Percentiles rank a stretch among this genome's conserved stretches.
phyloP scores from a whole-genome alignment of 1,140 invertebrate genomes.

The Diorhabda elongata region DNA sequence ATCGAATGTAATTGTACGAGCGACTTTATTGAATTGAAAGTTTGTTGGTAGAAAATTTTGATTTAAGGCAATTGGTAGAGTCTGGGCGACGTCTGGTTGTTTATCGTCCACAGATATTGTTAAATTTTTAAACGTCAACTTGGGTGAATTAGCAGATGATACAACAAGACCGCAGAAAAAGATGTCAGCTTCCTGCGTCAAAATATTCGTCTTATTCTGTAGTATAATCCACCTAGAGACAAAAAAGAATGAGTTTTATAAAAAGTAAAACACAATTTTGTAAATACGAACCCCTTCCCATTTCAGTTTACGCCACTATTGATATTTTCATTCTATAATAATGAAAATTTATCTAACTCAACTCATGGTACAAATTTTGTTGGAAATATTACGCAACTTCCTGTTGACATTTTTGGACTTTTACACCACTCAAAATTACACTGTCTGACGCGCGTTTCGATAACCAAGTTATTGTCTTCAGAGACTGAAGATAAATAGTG shows the following conservation, averaged over 20 bases:
- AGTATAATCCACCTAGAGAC: conserved; percentile 6
- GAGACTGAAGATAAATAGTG: too few species aligned
- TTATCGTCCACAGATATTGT: neutral
- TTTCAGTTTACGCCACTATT: too few species aligned
- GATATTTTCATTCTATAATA: too few species aligned
- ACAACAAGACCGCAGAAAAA: conserved; percentile 4
- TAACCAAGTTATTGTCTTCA: too few species aligned
- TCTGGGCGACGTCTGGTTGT: neutral
- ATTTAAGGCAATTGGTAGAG: neutral
- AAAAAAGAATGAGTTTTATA: neutral
- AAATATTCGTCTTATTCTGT: conserved; percentile 5
- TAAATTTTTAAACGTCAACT: neutral
- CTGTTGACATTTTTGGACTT: too few species aligned
- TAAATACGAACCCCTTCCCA: too few species aligned
- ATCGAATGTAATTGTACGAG: neutral
- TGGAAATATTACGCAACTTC: too few species aligned
- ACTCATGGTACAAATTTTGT: too few species aligned
- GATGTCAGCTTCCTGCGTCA: neutral
- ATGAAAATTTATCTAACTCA: too few species aligned
- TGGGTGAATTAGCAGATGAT: neutral
- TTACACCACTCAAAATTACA: too few species aligned
- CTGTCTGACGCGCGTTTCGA: too few species aligned
- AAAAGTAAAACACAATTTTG: neutral
- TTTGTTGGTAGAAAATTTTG: neutral
- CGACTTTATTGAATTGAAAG: neutral